Conservation (phyloP, 2,797 vertebrate species). For the Gymnoscopelus microlampas region DNA sequence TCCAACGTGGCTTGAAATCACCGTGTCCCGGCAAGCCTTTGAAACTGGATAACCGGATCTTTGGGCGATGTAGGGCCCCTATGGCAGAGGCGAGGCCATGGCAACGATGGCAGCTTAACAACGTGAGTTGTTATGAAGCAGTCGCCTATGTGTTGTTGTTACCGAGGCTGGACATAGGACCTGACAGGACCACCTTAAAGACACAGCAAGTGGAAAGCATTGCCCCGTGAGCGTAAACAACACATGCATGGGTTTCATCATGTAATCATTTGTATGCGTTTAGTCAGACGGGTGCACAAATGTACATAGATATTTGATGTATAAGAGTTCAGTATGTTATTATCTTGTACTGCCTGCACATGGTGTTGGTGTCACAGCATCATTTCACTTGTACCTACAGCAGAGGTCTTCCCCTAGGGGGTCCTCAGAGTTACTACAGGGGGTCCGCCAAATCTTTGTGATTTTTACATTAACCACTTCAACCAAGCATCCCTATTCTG, state of each 20-base stretch:
- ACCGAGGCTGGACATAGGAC: background rate
- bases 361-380: too few relatives aligned
- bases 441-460: too few relatives aligned
- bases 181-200: background rate
- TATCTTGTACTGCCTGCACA: too few relatives aligned
- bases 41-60: constrained; percentile 30
- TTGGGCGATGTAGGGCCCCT: background rate
- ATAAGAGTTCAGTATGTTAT: too few relatives aligned
- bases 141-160: background rate
- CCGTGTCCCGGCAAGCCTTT: constrained; percentile 37
- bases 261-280: background rate
- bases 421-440: too few relatives aligned
- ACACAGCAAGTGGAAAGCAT: background rate
- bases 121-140: background rate
- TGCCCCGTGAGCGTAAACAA: background rate
- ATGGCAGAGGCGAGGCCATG: constrained; percentile 10
- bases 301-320: too few relatives aligned
- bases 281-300: background rate
- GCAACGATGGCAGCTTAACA: background rate
- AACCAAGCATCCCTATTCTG: too few relatives aligned
- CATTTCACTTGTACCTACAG: too few relatives aligned
- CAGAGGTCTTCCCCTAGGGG: too few relatives aligned
- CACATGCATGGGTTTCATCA: background rate
- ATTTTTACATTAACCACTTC: too few relatives aligned
- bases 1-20: constrained; percentile 22